Conservation (phyloP, 2,797 vertebrate genomes). For the Okamejei kenojei region DNA sequence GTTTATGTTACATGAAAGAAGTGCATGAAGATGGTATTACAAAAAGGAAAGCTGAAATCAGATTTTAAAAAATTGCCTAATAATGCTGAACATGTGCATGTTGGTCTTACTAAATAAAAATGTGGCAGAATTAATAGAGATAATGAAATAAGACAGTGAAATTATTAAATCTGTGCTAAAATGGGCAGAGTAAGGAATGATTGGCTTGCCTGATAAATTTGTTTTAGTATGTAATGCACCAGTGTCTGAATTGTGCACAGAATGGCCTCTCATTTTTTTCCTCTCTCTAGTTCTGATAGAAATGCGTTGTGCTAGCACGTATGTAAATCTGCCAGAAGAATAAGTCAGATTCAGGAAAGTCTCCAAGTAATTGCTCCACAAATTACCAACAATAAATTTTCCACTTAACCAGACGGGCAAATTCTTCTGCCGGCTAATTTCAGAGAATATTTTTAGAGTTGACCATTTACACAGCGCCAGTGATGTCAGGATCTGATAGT, state of each 20-base stretch:
- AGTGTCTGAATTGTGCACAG: constrained; percentile 25
- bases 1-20: neutral
- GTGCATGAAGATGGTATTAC: neutral
- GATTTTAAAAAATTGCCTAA: neutral
- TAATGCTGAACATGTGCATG: neutral
- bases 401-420: constrained; percentile 34
- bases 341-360: constrained; percentile 35
- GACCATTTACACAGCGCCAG: constrained; percentile 33
- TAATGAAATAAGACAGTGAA: neutral
- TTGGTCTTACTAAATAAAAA: neutral
- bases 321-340: constrained; percentile 38
- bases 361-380: constrained; percentile 37
- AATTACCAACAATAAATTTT: constrained; percentile 37
- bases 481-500: constrained; percentile 34
- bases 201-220: neutral
- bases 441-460: constrained; percentile 38
- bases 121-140: neutral
- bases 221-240: constrained; percentile 3
- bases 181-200: neutral
- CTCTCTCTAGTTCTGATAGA: constrained; percentile 25
- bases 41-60: neutral
- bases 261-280: neutral
- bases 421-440: constrained; percentile 38
- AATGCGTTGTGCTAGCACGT: constrained; percentile 9
- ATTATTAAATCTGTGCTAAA: neutral